Evolutionary conservation across 2,113 vertebrate genomes (phyloP), one percentile per base, ranked within the genome.

Genomic region (Amazona guildingii): DNA sequence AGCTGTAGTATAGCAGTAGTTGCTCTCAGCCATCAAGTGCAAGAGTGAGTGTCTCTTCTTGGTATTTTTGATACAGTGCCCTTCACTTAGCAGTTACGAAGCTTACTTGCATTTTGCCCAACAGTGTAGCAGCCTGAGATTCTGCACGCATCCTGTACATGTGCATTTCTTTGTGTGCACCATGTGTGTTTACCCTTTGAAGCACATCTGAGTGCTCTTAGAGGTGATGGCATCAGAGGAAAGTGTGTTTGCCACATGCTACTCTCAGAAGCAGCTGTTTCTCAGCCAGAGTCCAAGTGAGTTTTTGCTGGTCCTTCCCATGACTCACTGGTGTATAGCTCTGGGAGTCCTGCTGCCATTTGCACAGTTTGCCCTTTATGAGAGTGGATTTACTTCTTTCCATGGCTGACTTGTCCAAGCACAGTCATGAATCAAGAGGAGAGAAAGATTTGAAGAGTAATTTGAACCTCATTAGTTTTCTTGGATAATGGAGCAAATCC

Each of bases 381-480:
- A 94, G 31, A 39, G 79, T 23, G 84, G 5, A 75, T 93, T 94
- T 92, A 37, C n/a, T 77, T 74, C 64, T 88, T 91, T 95, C 24
- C 24, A 6, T 76, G 74, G 46, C 21, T 92, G 83, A 79, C 81
- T 96, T 86, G 78, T 88, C 54, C 59, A 77, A 83, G 23, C 55
- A 68, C 33, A 59, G 11, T 92, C 74, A 92, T 51, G 37, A 95
- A 57, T 80, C 29, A 29, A 90, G 39, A 88, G 24, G 19, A 51
- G 23, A 62, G n/a, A 67, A 75, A 43, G 83, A 57, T 64, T 46
- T 89, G 35, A 64, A 69, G 68, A 8, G 15, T 78, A 55, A 78
- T 76, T 81, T 86, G 48, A 84, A 48, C 54, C 10, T 79, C 73
- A 37, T 37, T 93, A 39, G 20, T 79, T 80, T 64, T 77, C 52